phyloP scores from a whole-genome alignment of 2,113 vertebrate species.

The Candoia aspera region DNA sequence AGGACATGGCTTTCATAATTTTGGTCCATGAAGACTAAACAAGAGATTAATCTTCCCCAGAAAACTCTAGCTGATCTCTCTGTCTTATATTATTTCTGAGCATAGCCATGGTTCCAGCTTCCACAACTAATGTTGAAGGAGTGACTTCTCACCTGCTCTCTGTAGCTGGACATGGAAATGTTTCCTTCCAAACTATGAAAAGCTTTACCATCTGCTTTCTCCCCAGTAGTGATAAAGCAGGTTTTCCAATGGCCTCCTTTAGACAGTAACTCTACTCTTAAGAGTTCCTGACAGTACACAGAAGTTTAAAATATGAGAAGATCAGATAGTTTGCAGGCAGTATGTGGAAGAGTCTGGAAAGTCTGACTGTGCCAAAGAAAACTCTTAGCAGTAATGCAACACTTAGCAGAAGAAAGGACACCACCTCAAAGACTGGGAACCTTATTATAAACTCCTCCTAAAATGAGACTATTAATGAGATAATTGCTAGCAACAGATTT shows the following conservation, averaged over 20 bases:
- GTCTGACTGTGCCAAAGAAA: neutral
- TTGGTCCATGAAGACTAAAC: neutral
- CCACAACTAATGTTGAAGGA: neutral
- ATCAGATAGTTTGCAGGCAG: neutral
- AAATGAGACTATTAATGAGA: slow-evolving; percentile 12
- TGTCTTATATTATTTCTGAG: neutral
- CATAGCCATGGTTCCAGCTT: neutral
- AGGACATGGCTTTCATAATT: neutral
- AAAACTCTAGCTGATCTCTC: neutral
- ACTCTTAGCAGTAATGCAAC: neutral
- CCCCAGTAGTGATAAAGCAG: neutral
- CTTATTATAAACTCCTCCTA: slow-evolving; percentile 27
- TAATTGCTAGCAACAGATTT: neutral
- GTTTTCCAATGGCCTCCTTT: neutral
- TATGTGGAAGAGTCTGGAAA: slow-evolving; percentile 6
- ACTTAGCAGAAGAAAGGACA: slow-evolving; percentile 1
- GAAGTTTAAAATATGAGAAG: neutral
- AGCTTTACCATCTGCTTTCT: neutral
- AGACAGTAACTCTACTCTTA: neutral
- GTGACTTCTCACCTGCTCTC: neutral
- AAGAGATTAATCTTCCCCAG: neutral
- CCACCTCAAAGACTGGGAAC: slow-evolving; percentile 19
- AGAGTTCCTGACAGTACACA: neutral
- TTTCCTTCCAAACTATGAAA: neutral
- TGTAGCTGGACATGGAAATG: neutral